Conservation (phyloP, 2,888 invertebrate genomes). For the Taphrorychus bicolor region DNA sequence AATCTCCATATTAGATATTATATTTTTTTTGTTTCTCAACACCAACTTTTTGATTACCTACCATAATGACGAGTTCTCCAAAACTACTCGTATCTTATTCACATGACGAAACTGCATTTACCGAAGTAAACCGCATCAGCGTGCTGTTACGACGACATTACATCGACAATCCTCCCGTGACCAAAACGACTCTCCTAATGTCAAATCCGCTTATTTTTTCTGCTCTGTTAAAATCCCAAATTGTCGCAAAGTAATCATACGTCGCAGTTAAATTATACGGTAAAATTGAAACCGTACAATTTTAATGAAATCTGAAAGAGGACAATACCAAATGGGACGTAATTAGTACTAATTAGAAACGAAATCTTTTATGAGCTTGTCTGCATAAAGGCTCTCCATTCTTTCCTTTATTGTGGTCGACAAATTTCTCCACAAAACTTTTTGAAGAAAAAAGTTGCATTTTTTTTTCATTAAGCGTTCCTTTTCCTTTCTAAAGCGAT, state of each 20-base stretch:
- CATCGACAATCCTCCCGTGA: slow-evolving; percentile 5
- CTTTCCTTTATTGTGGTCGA: too few relatives aligned
- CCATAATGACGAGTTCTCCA: too few relatives aligned
- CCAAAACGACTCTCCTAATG: slow-evolving; percentile 12
- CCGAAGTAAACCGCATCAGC: background rate
- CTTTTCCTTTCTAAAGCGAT: slow-evolving; percentile 10
- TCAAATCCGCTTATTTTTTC: slow-evolving; percentile 20
- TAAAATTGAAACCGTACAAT: slow-evolving; percentile 18
- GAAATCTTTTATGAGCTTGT: background rate
- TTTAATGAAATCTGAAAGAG: slow-evolving; percentile 17
- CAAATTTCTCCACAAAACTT: background rate
- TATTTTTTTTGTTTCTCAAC: too few relatives aligned
- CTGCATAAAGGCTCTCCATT: background rate
- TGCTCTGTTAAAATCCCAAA: slow-evolving; percentile 24
- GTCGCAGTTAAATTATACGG: slow-evolving; percentile 9
- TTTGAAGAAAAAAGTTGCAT: background rate
- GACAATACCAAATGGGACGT: background rate
- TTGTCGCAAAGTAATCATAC: slow-evolving; percentile 3
- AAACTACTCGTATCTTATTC: too few relatives aligned
- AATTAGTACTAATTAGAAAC: background rate
- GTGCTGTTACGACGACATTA: background rate
- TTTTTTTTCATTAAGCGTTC: background rate
- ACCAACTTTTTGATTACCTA: too few relatives aligned
- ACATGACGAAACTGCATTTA: too few relatives aligned
- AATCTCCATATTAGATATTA: too few relatives aligned